Evolutionary conservation across 2,888 invertebrate species (phyloP).

Genomic region (Scrobipalpa costella): DNA sequence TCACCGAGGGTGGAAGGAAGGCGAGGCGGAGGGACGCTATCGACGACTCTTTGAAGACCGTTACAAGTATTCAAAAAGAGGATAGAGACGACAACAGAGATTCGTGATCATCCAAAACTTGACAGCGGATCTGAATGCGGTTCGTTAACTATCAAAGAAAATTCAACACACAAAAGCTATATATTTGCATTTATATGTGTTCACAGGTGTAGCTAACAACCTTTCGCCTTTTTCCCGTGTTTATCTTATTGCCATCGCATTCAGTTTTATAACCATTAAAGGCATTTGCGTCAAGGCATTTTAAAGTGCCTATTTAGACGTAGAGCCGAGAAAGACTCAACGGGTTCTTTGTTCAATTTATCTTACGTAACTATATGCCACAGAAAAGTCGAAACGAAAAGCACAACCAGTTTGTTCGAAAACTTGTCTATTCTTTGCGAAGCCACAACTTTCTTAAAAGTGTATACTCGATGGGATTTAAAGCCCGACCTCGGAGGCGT

Average conservation of each 20-base stretch:
- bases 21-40: too few relatives aligned
- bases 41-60: too few relatives aligned
- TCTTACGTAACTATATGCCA: background rate
- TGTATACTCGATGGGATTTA: constrained; percentile 12
- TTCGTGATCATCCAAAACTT: too few relatives aligned
- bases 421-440: background rate
- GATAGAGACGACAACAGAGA: too few relatives aligned
- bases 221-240: background rate
- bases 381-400: background rate
- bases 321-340: background rate
- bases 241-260: constrained; percentile 7
- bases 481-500: constrained; percentile 13
- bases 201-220: background rate
- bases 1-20: too few relatives aligned
- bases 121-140: too few relatives aligned
- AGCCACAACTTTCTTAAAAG: constrained; percentile 9
- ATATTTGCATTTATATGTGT: background rate
- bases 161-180: too few relatives aligned
- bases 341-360: background rate
- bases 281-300: background rate
- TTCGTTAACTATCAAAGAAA: too few relatives aligned
- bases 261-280: background rate
- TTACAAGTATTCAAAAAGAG: too few relatives aligned
- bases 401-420: constrained; percentile 1
- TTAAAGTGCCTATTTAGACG: constrained; percentile 2